phyloP scores from a whole-genome alignment of 2,888 invertebrate species.

The Yponomeuta sedellus region DNA sequence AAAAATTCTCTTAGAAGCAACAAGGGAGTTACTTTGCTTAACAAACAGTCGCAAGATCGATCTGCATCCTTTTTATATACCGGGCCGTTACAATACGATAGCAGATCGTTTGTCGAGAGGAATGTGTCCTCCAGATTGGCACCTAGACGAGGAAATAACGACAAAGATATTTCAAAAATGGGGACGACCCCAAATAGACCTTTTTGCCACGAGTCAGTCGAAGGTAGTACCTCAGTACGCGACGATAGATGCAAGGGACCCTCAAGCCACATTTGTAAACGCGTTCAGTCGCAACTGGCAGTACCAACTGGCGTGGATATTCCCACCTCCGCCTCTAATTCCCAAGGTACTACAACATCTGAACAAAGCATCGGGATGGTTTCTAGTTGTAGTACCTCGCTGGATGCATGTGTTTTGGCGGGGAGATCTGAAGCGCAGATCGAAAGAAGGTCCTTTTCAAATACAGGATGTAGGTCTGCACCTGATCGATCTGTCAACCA shows the following conservation, averaged over 20 bases:
- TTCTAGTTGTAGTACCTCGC: conserved; percentile 24
- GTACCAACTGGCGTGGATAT: conserved; percentile 26
- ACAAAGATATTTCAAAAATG: conserved; percentile 20
- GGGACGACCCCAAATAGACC: conserved; percentile 22
- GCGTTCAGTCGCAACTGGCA: conserved; percentile 26
- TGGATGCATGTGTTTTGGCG: conserved; percentile 30
- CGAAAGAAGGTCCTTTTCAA: conserved; percentile 16
- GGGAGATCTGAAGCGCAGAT: conserved; percentile 25
- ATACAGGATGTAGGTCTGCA: conserved; percentile 17
- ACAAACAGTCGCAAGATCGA: too few species aligned
- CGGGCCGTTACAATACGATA: conserved; percentile 27
- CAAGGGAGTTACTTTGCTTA: too few species aligned
- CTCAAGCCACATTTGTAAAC: conserved; percentile 16
- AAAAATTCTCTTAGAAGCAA: background rate
- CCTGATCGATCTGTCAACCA: conserved; percentile 20
- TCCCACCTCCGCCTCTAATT: conserved; percentile 29
- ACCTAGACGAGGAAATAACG: conserved; percentile 14
- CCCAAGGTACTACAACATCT: conserved; percentile 26
- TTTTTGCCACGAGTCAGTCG: conserved; percentile 19
- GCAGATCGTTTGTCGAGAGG: conserved; percentile 26
- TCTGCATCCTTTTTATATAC: conserved; percentile 24
- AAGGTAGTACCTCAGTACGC: conserved; percentile 20
- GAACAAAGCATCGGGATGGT: conserved; percentile 21
- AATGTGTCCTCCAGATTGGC: conserved; percentile 24
- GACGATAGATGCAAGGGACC: conserved; percentile 16